These are phyloP conservation scores for Spisula solida DNA, from an alignment of 2,888 invertebrate species.

Conservation along the genomic window DNA sequence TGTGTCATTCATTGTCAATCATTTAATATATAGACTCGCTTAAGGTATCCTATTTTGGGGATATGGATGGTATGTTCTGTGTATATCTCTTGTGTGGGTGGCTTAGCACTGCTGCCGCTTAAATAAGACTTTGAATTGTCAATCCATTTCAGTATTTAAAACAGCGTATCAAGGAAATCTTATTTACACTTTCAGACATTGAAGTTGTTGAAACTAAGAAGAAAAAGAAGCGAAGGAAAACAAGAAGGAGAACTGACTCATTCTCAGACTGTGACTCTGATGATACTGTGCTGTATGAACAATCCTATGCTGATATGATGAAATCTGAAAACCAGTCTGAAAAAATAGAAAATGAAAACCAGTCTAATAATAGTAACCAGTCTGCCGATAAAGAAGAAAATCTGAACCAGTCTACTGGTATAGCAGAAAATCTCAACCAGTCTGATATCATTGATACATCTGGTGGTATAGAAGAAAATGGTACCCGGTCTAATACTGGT, in stretches of 20 bases:
- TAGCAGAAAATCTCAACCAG: background rate
- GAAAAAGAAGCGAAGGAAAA: constrained; percentile 40
- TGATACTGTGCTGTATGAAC: constrained; percentile 41
- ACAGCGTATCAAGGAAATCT: no score
- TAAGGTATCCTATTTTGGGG: no score
- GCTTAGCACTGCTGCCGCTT: no score
- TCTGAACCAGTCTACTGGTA: background rate
- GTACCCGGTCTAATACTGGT: background rate
- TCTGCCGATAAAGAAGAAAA: background rate
- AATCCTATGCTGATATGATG: background rate
- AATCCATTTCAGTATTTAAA: no score
- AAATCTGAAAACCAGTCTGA: constrained; percentile 17
- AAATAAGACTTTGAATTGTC: no score
- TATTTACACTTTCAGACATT: constrained; percentile 11
- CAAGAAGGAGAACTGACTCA: constrained; percentile 30
- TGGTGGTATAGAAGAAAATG: background rate
- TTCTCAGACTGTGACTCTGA: constrained; percentile 22
- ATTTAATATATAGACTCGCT: no score
- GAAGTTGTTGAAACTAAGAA: constrained; percentile 32
- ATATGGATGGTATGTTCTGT: no score
- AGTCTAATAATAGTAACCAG: background rate
- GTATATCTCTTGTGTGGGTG: no score
- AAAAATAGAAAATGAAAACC: background rate
- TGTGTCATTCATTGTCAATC: no score
- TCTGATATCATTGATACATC: background rate